Evolutionary conservation across 2,888 invertebrate species (phyloP), one percentile per base, ranked within the genome.

Genomic region (Trichogramma dendrolimi): DNA sequence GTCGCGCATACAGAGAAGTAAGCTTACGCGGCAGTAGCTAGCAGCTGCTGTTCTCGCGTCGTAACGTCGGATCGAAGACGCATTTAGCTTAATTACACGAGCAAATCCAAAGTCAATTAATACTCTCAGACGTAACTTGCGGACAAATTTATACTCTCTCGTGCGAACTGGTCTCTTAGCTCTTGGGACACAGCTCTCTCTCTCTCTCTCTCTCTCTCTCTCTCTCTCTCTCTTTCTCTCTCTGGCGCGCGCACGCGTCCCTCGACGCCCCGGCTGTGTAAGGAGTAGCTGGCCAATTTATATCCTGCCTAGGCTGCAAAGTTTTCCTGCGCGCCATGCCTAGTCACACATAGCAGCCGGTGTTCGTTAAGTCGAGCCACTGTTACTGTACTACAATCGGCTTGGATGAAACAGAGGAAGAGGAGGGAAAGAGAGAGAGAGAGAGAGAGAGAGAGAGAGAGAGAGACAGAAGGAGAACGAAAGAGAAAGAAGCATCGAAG

Each of bases 81-180:
- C 49, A 54, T 50, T 60, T 46, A 40, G 44, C 51, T 55, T 55
- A 55, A 60, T 60, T 60, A 60, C 51, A 50, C 46, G 41, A 60
- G 60, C 43, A 51, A 55, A 55, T 60, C 55, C 60, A 40, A 60
- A 60, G 60, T 60, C 60, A 55, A 60, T 60, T 54, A 60, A 55
- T 55, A 47, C 39, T 27, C 11, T 48, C 8, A 48, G 41, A 6
- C 5, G 39, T 8, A 40, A 48, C 49, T 27, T 6, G 48, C 49
- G 49, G 56, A 49, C 51, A 58, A 50, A 51, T 58, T 50, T 51
- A 58, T 49, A 50, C 42, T 4, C 47, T 39, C 48, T 48, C 27
- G 5, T 11, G 11, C 11, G 48, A 6, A 48, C 27, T 27, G 27
- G 27, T 27, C 27, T 27, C 27, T 27, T 27, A 27, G 27, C 27